phyloP scores from a whole-genome alignment of 2,797 vertebrate species.

The Sebastes ruberrimus region DNA sequence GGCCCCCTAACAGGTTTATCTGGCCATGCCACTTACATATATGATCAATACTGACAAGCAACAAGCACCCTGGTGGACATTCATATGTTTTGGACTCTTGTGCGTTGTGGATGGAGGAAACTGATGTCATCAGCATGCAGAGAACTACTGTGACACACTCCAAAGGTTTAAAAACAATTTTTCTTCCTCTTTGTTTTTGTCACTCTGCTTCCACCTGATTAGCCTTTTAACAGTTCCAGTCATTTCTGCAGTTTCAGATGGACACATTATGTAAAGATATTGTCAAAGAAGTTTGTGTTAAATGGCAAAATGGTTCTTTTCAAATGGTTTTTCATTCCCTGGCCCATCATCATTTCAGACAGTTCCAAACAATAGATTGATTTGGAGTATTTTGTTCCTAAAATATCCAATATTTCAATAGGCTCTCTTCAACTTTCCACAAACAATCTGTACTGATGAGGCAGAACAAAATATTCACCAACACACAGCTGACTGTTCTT shows the following conservation, averaged over 20 bases:
- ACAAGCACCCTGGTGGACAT: neutral
- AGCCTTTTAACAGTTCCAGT: neutral
- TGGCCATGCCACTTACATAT: neutral
- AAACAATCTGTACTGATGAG: slow-evolving; percentile 52
- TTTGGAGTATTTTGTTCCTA: neutral
- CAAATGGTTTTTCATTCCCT: slow-evolving; percentile 1
- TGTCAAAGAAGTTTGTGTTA: neutral
- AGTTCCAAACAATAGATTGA: slow-evolving; percentile 14
- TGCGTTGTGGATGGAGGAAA: neutral
- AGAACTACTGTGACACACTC: neutral
- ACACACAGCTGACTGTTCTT: slow-evolving; percentile 22
- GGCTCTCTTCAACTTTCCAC: slow-evolving; percentile 12
- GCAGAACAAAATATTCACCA: slow-evolving; percentile 56
- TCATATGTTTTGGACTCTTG: neutral
- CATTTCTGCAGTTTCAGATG: neutral
- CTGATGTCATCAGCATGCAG: neutral
- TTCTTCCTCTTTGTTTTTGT: neutral
- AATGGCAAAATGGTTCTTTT: neutral
- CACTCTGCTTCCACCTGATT: neutral
- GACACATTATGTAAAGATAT: slow-evolving; percentile 11
- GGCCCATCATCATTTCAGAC: neutral
- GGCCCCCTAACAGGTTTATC: neutral
- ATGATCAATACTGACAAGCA: neutral
- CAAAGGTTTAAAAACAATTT: neutral
- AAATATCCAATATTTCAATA: slow-evolving; percentile 30